Base-by-base conservation (phyloP, 2,888 invertebrate genomes). In the Lepeophtheirus nordmannii region DNA sequence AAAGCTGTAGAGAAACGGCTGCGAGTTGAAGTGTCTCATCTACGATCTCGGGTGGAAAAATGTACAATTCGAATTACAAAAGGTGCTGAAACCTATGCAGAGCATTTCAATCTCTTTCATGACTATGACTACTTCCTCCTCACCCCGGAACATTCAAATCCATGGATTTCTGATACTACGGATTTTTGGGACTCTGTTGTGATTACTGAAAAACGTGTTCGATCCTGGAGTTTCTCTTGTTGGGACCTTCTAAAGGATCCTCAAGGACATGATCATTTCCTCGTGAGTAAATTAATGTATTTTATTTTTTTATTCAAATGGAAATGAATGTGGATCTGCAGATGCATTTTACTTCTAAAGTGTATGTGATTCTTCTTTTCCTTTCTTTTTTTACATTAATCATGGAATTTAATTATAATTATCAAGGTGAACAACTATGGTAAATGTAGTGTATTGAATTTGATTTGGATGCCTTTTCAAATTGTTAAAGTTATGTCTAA, bases 121-220 rank as follows among this genome's bases (percentile, higher is more conserved):
- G 94, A 97, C 75, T 98, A 94, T 76, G 98, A 98, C 79, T 85
- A 91, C 69, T 89, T 94, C 78, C 83, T 97, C 69, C 89, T 89
- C 10, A 82, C 87, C 37, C 88, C 92, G 1, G 97, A 97, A 76
- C 85, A 88, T 75, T 86, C 90, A 53, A 98, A 97, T 80, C 97
- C 97, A 0, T 98, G 98, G 98, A 83, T 91, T 72, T 85, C 87
- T 39, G 97, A 98, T 73, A 92, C 85, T 75, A 85, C 87, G 2
- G 97, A 98, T 74, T 85, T 91, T 75, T 98, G 98, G 98, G 96
- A 97, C 72, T 88, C 87, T 75, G 41, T 63, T 38, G 94, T 96
- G 76, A 85, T 98, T 73, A 89, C 96, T 62, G 82, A 87, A 14
- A 84, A 96, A 38, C 83, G 93, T 68, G 93, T 98, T 0, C 89